These are phyloP conservation scores for Drosophila arizonae DNA, from an alignment of 1,140 invertebrate genomes.

Conservation along the genomic window DNA sequence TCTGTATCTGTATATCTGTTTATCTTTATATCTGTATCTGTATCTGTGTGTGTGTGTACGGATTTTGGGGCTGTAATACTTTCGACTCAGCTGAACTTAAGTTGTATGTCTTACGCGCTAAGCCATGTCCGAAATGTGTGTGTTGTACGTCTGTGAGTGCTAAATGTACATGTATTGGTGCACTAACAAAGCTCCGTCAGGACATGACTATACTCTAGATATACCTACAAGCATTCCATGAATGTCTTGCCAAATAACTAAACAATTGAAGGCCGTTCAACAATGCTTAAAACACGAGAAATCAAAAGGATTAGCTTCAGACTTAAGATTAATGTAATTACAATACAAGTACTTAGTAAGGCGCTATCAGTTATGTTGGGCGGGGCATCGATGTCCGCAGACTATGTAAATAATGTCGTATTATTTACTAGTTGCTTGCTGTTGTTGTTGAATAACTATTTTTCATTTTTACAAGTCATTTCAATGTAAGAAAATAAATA, in stretches of 20 bases:
- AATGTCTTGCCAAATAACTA: conserved; percentile 8
- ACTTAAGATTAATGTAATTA: conserved; percentile 49
- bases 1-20: not conserved
- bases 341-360: conserved; percentile 53
- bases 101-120: conserved; percentile 27
- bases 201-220: conserved; percentile 28
- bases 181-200: conserved; percentile 22
- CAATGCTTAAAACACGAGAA: conserved; percentile 16
- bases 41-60: conserved; percentile 14
- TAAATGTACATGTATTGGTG: conserved; percentile 26
- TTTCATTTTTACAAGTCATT: conserved; percentile 46
- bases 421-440: conserved; percentile 20
- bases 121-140: conserved; percentile 24
- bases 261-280: conserved; percentile 12
- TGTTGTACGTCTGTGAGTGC: conserved; percentile 4
- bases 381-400: conserved; percentile 54
- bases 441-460: conserved; percentile 15
- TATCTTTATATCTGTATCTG: not conserved
- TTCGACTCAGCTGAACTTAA: conserved; percentile 58
- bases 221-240: conserved; percentile 22
- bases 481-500: conserved; percentile 33
- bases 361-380: conserved; percentile 50
- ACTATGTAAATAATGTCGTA: conserved; percentile 34
- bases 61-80: conserved; percentile 59
- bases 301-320: conserved; percentile 30